Evolutionary conservation across 2,113 vertebrate genomes (phyloP), one percentile per base, ranked within the genome.

Genomic region (Todiramphus chloris): DNA sequence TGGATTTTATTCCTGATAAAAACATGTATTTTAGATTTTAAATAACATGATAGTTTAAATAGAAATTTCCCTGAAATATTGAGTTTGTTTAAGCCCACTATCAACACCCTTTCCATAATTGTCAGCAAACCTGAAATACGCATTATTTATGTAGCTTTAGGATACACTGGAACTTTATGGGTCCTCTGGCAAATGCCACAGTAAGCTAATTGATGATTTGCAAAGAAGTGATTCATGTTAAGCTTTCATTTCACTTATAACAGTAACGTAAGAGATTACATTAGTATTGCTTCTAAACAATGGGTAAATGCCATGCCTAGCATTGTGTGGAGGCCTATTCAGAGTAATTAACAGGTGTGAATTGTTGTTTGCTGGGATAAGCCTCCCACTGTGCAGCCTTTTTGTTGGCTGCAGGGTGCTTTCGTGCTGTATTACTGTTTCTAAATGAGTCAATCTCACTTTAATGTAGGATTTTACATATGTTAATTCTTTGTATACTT

Each of bases 281-380:
- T 87, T 66, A 92, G 64, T 64, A 80, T 84, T 93, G 69, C 69
- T 83, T 70, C 84, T 88, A 77, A 97, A 96, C 94, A 93, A 86
- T 64, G 66, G 86, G 35, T 80, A 80, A 85, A 79, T 48, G 50
- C 58, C 62, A 24, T 43, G 70, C 50, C 21, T 60, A 67, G 66
- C 66, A 35, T 64, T 43, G 62, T 78, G 23, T 74, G 58, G 51
- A 43, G 75, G 67, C 44, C 64, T 56, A 9, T 51, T 94, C 89
- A 77, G 90, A 60, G 69, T 91, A 95, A 96, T 97, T 95, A 96
- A 82, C 95, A 97, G 96, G 95, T 97, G 94, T 51, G 89, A 94
- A 95, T 88, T 90, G 90, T 51, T 89, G 37, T 96, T 94, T 93
- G 68, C 89, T 93, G 85, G 93, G 67, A 92, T 85, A 84, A 96